Base-by-base conservation (phyloP, 37 sponge, comb jelly and placozoan genomes). In the Beroe forskalii region DNA sequence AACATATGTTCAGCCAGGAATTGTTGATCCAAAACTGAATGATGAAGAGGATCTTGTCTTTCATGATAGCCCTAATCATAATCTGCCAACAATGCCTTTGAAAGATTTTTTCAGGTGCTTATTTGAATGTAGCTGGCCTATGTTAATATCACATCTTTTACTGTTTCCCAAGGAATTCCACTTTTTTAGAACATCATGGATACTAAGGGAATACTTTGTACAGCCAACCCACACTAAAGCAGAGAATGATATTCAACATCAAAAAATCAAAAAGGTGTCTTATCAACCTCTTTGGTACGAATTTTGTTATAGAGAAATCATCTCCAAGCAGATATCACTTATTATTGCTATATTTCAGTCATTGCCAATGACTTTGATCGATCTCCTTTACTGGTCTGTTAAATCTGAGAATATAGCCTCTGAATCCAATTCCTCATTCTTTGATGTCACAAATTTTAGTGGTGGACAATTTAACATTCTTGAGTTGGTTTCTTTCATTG, bases 381-480 rank as follows among this genome's bases (percentile, higher is more conserved):
- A 69, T 14, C 72, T 69, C 32, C 72, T 69, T 17, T 69, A 69
- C 19, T 69, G 72, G 72, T 69, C 72, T 36, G 38, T 69, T 2
- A 32, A 69, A 17, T 69, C 72, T 36, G 37, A 69, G 32, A 36
- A 1, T 27, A 69, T 69, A 19, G 72, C 72, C 32, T 33, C 36
- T 32, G 72, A 69, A 14, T 36, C 72, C 32, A 32, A 69, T 4
- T 32, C 2, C 32, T 69, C 72, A 35, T 69, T 69, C 38, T 69
- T 69, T 35, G 32, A 69, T 69, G 72, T 69, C 37, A 69, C 27
- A 32, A 69, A 37, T 35, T 69, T 69, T 9, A 17, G 14, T 33
- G 72, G 72, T 36, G 72, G 32, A 20, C 38, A 69, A 36, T 69
- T 69, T 32, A 69, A 69, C 72, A 69, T 69, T 69, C 32, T 69